A percentile compares a stretch with the other conserved stretches of the same genome.
Conservation (phyloP, 2,888 invertebrate genomes). For the Yponomeuta cagnagella region DNA sequence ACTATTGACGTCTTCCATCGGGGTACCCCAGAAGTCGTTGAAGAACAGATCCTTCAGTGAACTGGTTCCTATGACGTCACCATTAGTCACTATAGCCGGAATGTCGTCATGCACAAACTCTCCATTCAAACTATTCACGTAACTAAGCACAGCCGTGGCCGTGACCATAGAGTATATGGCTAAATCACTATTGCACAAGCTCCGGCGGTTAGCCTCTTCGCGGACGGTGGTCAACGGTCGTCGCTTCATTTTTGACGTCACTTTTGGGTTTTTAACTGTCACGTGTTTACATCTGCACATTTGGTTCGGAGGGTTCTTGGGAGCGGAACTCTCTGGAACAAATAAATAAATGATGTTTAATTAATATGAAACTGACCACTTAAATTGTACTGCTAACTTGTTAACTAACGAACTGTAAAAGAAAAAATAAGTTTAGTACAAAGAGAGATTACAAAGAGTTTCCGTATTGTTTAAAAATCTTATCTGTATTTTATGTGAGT, state of each 20-base stretch:
- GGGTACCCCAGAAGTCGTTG: conserved; percentile 92
- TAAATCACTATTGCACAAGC: conserved; percentile 58
- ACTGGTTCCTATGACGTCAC: conserved; percentile 83
- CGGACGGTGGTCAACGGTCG: conserved; percentile 54
- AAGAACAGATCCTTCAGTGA: conserved; percentile 79
- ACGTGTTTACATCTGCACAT: conserved; percentile 70
- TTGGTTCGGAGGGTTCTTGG: conserved; percentile 28
- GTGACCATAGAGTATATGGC: conserved; percentile 79
- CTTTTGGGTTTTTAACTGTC: conserved; percentile 39
- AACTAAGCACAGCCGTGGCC: conserved; percentile 81
- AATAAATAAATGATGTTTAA: conserved; percentile 20
- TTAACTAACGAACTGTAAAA: too few species aligned
- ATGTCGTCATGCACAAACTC: conserved; percentile 94
- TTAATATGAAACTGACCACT: not conserved
- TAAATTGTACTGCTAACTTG: too few species aligned
- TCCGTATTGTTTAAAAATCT: too few species aligned
- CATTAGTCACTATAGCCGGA: conserved; percentile 87
- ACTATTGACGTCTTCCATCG: conserved; percentile 86
- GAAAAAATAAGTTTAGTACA: too few species aligned
- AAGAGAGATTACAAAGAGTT: too few species aligned
- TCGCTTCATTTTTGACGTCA: conserved; percentile 66
- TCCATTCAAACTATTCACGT: conserved; percentile 83
- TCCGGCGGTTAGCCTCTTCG: conserved; percentile 47
- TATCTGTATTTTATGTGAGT: too few species aligned
- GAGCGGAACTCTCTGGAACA: conserved; percentile 42